Conservation (phyloP, 2,797 vertebrate species). For the Fundulus diaphanus region DNA sequence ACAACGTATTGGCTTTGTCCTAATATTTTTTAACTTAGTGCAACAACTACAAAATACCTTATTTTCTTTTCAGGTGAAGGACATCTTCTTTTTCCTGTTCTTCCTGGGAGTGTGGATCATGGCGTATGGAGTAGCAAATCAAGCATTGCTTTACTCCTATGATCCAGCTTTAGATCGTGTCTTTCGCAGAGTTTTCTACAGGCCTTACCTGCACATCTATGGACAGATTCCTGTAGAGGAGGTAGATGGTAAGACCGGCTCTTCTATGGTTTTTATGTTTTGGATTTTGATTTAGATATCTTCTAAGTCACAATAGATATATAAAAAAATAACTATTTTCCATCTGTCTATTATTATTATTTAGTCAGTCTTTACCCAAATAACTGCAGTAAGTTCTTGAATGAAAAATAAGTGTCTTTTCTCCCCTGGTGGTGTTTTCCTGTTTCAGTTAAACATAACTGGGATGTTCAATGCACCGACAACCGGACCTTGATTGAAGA, state of each 20-base stretch:
- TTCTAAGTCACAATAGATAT: neutral
- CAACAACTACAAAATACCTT: neutral
- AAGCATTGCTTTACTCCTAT: conserved; percentile 86
- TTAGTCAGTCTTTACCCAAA: neutral
- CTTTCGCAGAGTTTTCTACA: conserved; percentile 89
- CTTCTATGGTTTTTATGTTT: neutral
- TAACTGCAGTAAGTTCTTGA: neutral
- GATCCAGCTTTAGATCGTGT: conserved; percentile 80
- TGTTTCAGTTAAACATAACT: conserved; percentile 75
- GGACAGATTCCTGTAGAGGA: conserved; percentile 91
- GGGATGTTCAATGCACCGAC: conserved; percentile 77
- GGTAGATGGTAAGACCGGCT: conserved; percentile 83
- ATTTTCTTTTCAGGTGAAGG: conserved; percentile 85
- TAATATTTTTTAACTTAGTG: neutral
- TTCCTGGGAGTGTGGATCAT: conserved; percentile 90
- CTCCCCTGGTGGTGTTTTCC: neutral
- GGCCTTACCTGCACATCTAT: conserved; percentile 92
- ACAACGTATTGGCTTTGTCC: neutral
- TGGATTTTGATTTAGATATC: neutral
- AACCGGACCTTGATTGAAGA: conserved; percentile 73
- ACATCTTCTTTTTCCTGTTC: conserved; percentile 93
- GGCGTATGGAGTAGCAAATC: conserved; percentile 91
- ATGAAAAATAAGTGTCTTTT: neutral
- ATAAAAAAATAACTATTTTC: neutral
- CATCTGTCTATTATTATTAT: neutral